Evolutionary conservation across 2,888 invertebrate species (phyloP).

Genomic region (Cancer borealis): DNA sequence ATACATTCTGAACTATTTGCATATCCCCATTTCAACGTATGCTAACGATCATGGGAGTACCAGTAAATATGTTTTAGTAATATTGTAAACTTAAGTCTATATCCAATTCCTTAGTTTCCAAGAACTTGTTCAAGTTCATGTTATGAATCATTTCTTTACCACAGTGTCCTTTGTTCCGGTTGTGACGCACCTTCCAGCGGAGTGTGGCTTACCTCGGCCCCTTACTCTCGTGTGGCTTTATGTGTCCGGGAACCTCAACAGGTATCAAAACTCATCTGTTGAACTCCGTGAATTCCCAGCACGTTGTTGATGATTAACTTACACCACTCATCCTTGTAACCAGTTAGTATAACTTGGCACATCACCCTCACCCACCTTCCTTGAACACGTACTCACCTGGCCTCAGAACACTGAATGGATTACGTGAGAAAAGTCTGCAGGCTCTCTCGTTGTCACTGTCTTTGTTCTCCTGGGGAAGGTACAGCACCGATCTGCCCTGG

Average conservation of each 20-base stretch:
- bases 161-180: no score
- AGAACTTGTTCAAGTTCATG: no score
- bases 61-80: no score
- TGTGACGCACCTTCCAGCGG: no score
- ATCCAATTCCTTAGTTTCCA: no score
- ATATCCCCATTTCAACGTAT: no score
- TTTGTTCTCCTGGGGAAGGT: conserved; percentile 6
- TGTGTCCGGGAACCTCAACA: neutral
- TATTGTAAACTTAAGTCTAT: no score
- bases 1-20: no score
- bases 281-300: neutral
- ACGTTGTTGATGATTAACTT: neutral
- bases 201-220: neutral
- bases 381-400: neutral
- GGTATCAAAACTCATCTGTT: neutral
- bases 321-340: neutral
- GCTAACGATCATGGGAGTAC: no score
- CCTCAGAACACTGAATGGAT: conserved; percentile 3
- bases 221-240: neutral
- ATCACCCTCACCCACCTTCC: neutral
- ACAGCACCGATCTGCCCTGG: neutral
- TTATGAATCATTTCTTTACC: no score
- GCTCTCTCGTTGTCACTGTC: neutral
- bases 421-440: neutral
- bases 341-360: neutral